phyloP scores from a whole-genome alignment of 2,888 invertebrate genomes.

The Protonemura montana region DNA sequence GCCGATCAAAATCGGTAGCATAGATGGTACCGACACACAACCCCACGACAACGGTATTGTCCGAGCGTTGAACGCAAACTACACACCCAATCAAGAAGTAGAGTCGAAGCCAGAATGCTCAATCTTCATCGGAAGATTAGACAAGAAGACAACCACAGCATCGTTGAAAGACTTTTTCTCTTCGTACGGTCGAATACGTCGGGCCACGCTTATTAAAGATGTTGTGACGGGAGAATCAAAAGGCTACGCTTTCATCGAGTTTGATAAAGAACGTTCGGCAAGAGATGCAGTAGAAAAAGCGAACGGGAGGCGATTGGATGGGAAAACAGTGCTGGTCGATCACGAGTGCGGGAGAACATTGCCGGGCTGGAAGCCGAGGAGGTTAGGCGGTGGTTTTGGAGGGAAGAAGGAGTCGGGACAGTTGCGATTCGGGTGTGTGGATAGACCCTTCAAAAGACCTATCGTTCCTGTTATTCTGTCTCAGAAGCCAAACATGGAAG shows the following conservation, averaged over 20 bases:
- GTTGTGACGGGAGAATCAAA: constrained; percentile 84
- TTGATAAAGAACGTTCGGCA: constrained; percentile 67
- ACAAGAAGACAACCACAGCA: constrained; percentile 70
- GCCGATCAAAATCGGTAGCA: constrained; percentile 84
- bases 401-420: constrained; percentile 88
- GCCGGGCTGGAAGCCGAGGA: constrained; percentile 83
- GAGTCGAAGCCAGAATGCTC: constrained; percentile 75
- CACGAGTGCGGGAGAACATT: constrained; percentile 75
- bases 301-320: constrained; percentile 70
- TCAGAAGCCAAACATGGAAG: neutral
- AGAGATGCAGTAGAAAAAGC: constrained; percentile 69
- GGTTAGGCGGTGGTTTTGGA: constrained; percentile 88
- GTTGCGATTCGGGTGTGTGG: constrained; percentile 83
- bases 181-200: constrained; percentile 71
- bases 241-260: constrained; percentile 89
- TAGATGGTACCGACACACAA: constrained; percentile 83
- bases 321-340: constrained; percentile 76
- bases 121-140: constrained; percentile 78
- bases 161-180: constrained; percentile 66
- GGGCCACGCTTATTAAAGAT: constrained; percentile 75
- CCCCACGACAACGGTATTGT: constrained; percentile 82
- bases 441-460: constrained; percentile 77
- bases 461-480: constrained; percentile 17
- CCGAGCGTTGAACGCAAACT: constrained; percentile 73
- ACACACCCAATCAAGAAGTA: constrained; percentile 70